Evolutionary conservation across 2,797 vertebrate genomes (phyloP).

Genomic region (Anas georgica): DNA sequence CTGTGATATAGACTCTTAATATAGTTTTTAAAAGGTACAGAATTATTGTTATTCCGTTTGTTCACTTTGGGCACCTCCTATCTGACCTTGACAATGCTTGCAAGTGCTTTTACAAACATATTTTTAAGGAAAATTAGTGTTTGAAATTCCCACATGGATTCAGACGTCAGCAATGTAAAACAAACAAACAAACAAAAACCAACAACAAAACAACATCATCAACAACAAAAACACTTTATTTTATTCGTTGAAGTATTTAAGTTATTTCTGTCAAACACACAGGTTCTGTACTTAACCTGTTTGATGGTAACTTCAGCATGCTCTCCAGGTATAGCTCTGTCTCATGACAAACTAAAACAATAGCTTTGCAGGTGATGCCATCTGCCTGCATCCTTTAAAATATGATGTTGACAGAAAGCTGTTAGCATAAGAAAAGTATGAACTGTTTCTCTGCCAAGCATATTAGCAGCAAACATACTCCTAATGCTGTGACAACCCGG

Average conservation of each 20-base stretch:
- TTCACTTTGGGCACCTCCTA: neutral
- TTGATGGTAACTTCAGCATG: neutral
- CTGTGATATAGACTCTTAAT: neutral
- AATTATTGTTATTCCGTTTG: neutral
- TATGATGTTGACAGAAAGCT: neutral
- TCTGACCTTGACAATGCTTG: neutral
- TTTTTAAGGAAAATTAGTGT: neutral
- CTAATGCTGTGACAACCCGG: neutral
- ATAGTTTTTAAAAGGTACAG: neutral
- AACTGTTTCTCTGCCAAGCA: accelerated
- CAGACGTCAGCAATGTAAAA: neutral
- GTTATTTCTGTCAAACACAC: neutral
- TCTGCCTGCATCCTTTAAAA: slow-evolving; percentile 31
- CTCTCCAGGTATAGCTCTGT: neutral
- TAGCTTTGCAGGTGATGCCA: slow-evolving; percentile 37
- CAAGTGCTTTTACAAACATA: neutral
- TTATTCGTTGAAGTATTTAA: neutral
- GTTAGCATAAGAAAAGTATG: neutral
- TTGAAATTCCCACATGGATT: neutral
- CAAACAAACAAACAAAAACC: neutral
- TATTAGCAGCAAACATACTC: neutral
- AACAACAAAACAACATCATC: too few relatives aligned
- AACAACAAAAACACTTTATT: neutral
- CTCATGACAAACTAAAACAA: neutral
- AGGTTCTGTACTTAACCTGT: neutral